A percentile compares a stretch with the other conserved stretches of the same genome.
These are phyloP conservation scores for Circaetus gallicus DNA, from an alignment of 2,113 vertebrate species.

Conservation along the genomic window DNA sequence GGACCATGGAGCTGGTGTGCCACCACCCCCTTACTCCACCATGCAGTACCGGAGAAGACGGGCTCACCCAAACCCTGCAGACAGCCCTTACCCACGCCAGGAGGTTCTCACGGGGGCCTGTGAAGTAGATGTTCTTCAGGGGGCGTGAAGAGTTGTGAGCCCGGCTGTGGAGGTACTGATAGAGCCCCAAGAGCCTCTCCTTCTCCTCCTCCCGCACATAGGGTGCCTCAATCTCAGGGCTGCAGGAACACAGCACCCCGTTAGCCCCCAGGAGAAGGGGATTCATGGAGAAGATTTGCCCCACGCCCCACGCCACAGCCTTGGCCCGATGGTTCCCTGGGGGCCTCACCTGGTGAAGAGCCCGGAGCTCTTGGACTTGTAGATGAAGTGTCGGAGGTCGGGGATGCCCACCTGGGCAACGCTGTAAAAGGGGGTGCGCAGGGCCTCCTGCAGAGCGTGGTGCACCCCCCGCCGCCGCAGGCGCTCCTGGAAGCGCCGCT, in stretches of 20 bases:
- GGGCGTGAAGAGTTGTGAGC: constrained; percentile 91
- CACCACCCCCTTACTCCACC: background rate
- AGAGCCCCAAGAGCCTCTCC: constrained; percentile 87
- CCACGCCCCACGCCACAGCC: accelerated
- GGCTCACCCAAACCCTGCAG: background rate
- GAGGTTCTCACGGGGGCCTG: constrained; percentile 87
- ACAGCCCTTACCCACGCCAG: constrained; percentile 85
- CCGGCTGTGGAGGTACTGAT: constrained; percentile 92
- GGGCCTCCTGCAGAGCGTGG: constrained; percentile 82
- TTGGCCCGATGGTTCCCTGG: background rate
- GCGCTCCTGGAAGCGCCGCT: constrained; percentile 89
- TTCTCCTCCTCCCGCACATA: constrained; percentile 86
- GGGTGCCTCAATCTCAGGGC: constrained; percentile 87
- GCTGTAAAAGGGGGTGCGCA: constrained; percentile 84
- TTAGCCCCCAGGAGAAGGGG: background rate
- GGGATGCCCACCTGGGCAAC: constrained; percentile 89
- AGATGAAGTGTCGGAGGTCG: constrained; percentile 94
- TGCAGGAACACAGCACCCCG: constrained; percentile 35
- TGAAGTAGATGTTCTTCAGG: constrained; percentile 89
- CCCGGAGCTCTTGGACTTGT: constrained; percentile 97
- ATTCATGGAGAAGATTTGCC: background rate
- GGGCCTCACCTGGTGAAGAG: constrained; percentile 92
- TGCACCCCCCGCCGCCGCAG: constrained; percentile 85
- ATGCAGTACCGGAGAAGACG: accelerated
- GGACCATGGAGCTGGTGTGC: background rate